phyloP scores from a whole-genome alignment of 2,797 vertebrate genomes.

The Staurois parvus region DNA sequence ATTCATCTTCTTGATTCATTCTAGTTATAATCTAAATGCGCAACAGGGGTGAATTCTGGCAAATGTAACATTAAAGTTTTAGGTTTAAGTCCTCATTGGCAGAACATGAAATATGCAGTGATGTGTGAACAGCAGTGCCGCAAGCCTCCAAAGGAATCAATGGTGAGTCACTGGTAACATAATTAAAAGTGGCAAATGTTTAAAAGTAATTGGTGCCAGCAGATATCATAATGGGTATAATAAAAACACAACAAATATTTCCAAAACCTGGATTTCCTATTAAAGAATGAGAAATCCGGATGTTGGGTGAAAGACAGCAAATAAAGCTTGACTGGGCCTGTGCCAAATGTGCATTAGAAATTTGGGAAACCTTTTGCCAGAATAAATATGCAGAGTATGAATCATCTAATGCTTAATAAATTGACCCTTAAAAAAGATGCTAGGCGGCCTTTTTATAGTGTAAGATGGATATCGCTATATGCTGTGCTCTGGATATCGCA shows the following conservation, averaged over 20 bases:
- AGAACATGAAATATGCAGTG: not conserved
- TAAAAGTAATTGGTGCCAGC: not conserved
- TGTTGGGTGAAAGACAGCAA: not conserved
- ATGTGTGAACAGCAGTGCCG: not conserved
- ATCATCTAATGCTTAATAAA: too few relatives aligned
- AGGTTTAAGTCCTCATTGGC: not conserved
- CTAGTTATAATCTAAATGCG: not conserved
- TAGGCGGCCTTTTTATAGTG: too few relatives aligned
- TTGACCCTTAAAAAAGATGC: too few relatives aligned
- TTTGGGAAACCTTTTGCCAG: too few relatives aligned
- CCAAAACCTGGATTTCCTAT: not conserved
- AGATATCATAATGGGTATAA: not conserved
- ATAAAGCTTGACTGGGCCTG: too few relatives aligned
- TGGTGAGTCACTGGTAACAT: not conserved
- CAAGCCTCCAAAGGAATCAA: not conserved
- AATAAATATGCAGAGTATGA: too few relatives aligned
- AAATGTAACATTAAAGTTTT: too few relatives aligned
- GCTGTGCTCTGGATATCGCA: too few relatives aligned
- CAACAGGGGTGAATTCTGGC: not conserved
- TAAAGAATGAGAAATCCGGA: not conserved
- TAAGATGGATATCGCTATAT: too few relatives aligned
- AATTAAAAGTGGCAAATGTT: not conserved
- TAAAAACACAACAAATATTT: not conserved
- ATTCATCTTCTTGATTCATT: not conserved
- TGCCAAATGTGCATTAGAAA: too few relatives aligned